These are phyloP conservation scores for Sebastes schlegelii DNA, from an alignment of 2,113 vertebrate species.

Conservation along the genomic window DNA sequence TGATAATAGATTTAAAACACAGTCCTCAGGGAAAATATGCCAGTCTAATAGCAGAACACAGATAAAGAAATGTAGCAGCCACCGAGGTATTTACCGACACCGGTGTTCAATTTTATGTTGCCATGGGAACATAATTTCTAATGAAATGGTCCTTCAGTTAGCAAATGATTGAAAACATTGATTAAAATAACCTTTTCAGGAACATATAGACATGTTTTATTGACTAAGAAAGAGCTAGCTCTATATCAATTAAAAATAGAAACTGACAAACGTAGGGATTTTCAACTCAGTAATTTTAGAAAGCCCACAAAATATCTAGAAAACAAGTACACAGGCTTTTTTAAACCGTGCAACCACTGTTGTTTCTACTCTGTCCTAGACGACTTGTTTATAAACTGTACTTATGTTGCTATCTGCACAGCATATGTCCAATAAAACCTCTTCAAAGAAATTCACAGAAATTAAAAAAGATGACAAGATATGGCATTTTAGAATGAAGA, in stretches of 20 bases:
- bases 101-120: not conserved
- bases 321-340: not conserved
- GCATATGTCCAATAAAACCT: not conserved
- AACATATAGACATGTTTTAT: not conserved
- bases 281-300: not conserved
- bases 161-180: conserved; percentile 3
- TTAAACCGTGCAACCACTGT: not conserved
- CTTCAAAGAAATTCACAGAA: not conserved
- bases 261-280: not conserved
- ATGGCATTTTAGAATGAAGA: not conserved
- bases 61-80: not conserved
- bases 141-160: not conserved
- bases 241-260: not conserved
- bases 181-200: not conserved
- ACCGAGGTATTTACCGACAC: not conserved
- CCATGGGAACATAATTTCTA: conserved; percentile 6
- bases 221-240: not conserved
- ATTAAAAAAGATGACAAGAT: not conserved
- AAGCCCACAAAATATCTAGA: not conserved
- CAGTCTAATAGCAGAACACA: not conserved
- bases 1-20: not conserved
- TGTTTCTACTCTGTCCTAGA: not conserved
- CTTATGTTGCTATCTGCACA: not conserved
- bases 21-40: not conserved
- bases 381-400: not conserved